Percentiles rank a stretch among this genome's conserved stretches.
Evolutionary conservation across 2,113 vertebrate genomes (phyloP).

Genomic region (Eidolon helvum): DNA sequence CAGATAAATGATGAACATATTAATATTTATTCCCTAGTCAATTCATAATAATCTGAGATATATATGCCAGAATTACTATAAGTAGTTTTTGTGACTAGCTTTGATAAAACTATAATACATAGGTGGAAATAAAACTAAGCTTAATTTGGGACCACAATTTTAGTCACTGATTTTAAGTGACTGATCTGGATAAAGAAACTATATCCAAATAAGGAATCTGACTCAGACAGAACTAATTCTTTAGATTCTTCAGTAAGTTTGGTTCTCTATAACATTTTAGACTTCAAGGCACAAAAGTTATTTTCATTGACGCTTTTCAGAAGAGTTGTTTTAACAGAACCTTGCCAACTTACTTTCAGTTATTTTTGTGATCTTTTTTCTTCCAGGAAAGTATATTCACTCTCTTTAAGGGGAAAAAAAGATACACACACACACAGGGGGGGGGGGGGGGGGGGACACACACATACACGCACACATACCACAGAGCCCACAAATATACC

Average conservation of each 20-base stretch:
- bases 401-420: not conserved
- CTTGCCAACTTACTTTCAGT: not conserved
- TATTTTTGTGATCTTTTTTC: not conserved
- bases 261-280: not conserved
- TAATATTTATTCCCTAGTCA: not conserved
- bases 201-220: not conserved
- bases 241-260: not conserved
- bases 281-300: not conserved
- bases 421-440: too few relatives aligned
- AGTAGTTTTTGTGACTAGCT: not conserved
- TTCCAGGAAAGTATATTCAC: not conserved
- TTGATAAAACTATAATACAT: not conserved
- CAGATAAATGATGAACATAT: not conserved
- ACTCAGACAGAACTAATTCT: not conserved
- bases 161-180: not conserved
- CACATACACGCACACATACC: not conserved
- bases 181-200: not conserved
- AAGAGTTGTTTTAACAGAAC: not conserved
- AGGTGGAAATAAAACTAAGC: not conserved
- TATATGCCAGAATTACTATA: not conserved
- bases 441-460: too few relatives aligned
- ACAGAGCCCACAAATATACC: not conserved
- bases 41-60: not conserved
- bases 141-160: not conserved
- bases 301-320: not conserved